A percentile compares a stretch with the other conserved stretches of the same genome.
These are phyloP conservation scores for Agrochola lota DNA, from an alignment of 2,888 invertebrate species.

Conservation along the genomic window DNA sequence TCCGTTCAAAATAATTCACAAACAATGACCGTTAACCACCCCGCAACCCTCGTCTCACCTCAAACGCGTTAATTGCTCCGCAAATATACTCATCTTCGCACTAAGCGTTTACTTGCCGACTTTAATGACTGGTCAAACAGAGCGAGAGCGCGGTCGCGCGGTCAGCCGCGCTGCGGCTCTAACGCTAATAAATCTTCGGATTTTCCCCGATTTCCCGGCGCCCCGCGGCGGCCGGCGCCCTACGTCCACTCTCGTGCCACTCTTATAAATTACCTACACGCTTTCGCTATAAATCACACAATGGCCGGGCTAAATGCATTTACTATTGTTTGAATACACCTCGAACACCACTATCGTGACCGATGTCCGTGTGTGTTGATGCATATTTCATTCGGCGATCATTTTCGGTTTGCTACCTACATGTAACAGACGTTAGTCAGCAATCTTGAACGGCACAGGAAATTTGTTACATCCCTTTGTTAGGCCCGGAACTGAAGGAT, in stretches of 20 bases:
- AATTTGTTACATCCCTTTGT: constrained; percentile 82
- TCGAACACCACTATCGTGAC: constrained; percentile 79
- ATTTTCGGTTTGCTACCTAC: constrained; percentile 71
- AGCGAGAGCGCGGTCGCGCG: constrained; percentile 78
- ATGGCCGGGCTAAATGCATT: constrained; percentile 88
- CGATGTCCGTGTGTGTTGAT: constrained; percentile 72
- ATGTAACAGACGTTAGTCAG: constrained; percentile 80
- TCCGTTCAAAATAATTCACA: constrained; percentile 77
- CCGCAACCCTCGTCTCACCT: constrained; percentile 87
- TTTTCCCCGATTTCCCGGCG: constrained; percentile 89
- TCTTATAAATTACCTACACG: constrained; percentile 90
- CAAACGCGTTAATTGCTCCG: constrained; percentile 88
- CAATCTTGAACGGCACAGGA: constrained; percentile 78
- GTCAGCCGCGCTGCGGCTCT: constrained; percentile 82
- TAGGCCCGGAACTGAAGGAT: constrained; percentile 82
- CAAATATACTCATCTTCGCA: constrained; percentile 90
- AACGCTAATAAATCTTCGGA: constrained; percentile 88
- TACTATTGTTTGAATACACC: constrained; percentile 89
- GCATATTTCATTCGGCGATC: constrained; percentile 78
- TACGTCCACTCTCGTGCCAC: constrained; percentile 82
- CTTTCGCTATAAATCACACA: constrained; percentile 89
- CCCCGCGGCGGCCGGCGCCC: constrained; percentile 81
- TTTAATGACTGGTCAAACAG: constrained; percentile 90
- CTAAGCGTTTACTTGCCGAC: constrained; percentile 88
- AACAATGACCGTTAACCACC: constrained; percentile 79